These are phyloP conservation scores for Fulmarus glacialis DNA, from an alignment of 2,113 vertebrate genomes.

Conservation along the genomic window DNA sequence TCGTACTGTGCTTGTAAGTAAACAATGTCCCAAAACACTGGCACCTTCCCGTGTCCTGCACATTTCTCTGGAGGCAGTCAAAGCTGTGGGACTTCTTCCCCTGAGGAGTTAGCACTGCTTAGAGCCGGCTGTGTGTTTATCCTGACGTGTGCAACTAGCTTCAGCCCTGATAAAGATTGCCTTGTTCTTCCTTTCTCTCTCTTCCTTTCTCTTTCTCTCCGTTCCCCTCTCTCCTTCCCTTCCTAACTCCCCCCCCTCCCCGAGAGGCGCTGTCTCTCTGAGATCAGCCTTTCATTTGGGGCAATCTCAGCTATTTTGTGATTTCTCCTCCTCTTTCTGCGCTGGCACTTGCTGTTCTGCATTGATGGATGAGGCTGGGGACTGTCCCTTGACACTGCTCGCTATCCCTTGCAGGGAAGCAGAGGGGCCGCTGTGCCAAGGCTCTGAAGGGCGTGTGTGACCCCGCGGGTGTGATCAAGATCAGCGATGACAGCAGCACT, in stretches of 20 bases:
- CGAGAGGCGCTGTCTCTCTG: not conserved
- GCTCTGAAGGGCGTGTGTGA: conserved; percentile 74
- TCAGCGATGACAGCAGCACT: conserved; percentile 93
- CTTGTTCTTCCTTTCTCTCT: conserved; percentile 35
- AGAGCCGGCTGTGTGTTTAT: not conserved
- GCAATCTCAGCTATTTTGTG: not conserved
- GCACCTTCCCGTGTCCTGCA: not conserved
- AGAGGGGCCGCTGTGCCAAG: conserved; percentile 81
- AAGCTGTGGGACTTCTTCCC: not conserved
- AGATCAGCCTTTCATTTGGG: not conserved
- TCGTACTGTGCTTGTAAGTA: not conserved
- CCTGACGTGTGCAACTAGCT: not conserved
- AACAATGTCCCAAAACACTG: not conserved
- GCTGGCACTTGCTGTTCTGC: not conserved
- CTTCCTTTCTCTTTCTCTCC: not conserved
- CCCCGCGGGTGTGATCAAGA: conserved; percentile 79
- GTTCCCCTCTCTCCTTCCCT: not conserved
- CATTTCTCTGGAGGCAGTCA: not conserved
- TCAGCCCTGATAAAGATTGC: not conserved
- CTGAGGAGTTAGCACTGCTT: not conserved
- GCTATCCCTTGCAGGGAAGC: conserved; percentile 76
- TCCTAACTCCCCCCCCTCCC: not conserved
- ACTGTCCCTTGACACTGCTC: accelerated
- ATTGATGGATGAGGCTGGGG: accelerated
- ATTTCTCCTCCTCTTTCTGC: not conserved